A percentile compares a stretch with the other conserved stretches of the same genome.
phyloP scores from a whole-genome alignment of 1,140 invertebrate genomes.

The Brachionus koreanus region DNA sequence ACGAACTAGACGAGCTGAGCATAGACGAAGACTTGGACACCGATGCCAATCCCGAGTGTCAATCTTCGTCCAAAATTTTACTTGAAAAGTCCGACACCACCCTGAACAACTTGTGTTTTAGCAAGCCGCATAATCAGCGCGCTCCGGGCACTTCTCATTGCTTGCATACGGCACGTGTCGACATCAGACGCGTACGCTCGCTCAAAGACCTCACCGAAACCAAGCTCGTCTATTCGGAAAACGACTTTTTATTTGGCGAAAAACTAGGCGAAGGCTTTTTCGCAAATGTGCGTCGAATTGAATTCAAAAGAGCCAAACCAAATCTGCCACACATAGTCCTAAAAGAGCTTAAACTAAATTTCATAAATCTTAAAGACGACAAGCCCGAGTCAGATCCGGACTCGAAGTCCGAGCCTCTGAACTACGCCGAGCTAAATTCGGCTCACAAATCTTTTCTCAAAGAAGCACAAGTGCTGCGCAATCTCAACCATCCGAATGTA shows the following conservation, averaged over 20 bases:
- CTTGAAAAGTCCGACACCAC: not conserved
- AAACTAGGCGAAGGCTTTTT: slow-evolving; percentile 40
- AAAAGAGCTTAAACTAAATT: slow-evolving; percentile 5
- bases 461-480: slow-evolving; percentile 78
- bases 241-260: slow-evolving; percentile 24
- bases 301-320: not conserved
- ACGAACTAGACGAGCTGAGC: slow-evolving; percentile 19
- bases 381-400: not conserved
- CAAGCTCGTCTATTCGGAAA: not conserved
- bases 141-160: slow-evolving; percentile 20
- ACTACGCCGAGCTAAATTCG: slow-evolving; percentile 40
- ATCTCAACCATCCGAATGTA: slow-evolving; percentile 81
- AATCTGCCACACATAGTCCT: not conserved
- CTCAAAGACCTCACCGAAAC: not conserved
- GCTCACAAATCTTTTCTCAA: slow-evolving; percentile 43
- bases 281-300: not conserved
- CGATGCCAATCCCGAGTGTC: not conserved
- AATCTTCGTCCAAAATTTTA: not conserved
- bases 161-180: slow-evolving; percentile 9
- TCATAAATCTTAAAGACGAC: slow-evolving; percentile 1
- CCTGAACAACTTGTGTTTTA: not conserved
- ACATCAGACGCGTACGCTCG: not conserved
- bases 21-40: not conserved
- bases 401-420: not conserved
- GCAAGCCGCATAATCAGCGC: not conserved